A percentile compares a stretch with the other conserved stretches of the same genome.
phyloP scores from a whole-genome alignment of 2,888 invertebrate species.

The Cyaniris semiargus region DNA sequence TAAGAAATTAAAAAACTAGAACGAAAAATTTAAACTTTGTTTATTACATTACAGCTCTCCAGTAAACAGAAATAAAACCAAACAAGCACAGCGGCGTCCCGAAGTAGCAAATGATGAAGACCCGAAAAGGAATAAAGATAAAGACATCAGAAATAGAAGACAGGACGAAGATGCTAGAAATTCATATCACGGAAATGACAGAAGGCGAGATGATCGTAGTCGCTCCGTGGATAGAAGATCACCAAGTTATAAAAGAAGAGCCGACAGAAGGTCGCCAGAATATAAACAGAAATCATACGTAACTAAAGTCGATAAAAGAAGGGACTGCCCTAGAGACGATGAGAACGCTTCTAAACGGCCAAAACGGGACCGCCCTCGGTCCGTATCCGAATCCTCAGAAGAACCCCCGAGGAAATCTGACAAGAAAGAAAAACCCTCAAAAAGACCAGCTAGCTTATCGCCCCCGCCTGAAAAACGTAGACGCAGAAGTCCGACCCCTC shows the following conservation, averaged over 20 bases:
- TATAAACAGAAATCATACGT: constrained; percentile 58
- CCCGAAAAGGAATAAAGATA: constrained; percentile 64
- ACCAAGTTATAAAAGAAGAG: constrained; percentile 50
- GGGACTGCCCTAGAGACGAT: constrained; percentile 53
- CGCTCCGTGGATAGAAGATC: constrained; percentile 53
- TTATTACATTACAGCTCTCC: constrained; percentile 62
- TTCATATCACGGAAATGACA: constrained; percentile 49
- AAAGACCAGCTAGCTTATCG: constrained; percentile 56
- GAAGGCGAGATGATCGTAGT: constrained; percentile 58
- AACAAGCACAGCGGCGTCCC: constrained; percentile 57
- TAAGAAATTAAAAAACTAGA: not conserved
- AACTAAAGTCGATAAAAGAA: constrained; percentile 60
- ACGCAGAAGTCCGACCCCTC: constrained; percentile 57
- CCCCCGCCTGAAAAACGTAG: constrained; percentile 65
- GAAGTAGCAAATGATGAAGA: constrained; percentile 59
- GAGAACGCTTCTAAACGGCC: constrained; percentile 53
- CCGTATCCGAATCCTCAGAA: constrained; percentile 57
- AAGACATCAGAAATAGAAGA: constrained; percentile 68
- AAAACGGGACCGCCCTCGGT: constrained; percentile 56
- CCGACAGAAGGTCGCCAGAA: constrained; percentile 40
- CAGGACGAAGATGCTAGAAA: constrained; percentile 56
- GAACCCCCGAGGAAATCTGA: constrained; percentile 49
- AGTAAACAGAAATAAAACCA: constrained; percentile 61
- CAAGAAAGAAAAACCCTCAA: constrained; percentile 53
- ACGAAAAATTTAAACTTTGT: not conserved